A percentile compares a stretch with the other conserved stretches of the same genome.
Conservation (phyloP, 2,888 invertebrate species). For the Harpalus rubripes region DNA sequence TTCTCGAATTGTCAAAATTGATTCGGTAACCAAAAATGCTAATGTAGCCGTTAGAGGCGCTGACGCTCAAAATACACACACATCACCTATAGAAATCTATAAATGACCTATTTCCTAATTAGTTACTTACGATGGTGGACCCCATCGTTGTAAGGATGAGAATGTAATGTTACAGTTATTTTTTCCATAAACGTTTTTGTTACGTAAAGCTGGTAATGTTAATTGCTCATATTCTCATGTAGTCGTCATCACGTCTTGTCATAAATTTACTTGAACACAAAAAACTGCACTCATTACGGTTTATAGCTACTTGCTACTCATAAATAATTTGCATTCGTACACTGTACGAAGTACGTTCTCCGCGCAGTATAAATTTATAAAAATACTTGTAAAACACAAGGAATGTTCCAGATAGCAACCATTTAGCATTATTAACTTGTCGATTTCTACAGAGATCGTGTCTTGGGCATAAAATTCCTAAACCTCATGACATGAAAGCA, state of each 20-base stretch:
- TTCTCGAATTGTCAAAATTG: too few species aligned
- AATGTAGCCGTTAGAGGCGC: too few species aligned
- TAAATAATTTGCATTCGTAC: constrained; percentile 22
- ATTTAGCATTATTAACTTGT: neutral
- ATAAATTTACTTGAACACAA: constrained; percentile 4
- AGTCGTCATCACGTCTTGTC: constrained; percentile 12
- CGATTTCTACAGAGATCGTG: constrained; percentile 33
- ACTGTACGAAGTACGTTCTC: neutral
- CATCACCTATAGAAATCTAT: too few species aligned
- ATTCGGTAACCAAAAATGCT: too few species aligned
- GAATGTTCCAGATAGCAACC: neutral
- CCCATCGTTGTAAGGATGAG: too few species aligned
- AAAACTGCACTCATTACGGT: constrained; percentile 15
- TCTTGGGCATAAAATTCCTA: constrained; percentile 22
- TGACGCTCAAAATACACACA: too few species aligned
- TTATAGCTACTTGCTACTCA: constrained; percentile 13
- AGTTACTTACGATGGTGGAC: too few species aligned
- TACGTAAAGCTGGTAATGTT: neutral
- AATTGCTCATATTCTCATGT: constrained; percentile 18
- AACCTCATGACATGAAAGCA: neutral
- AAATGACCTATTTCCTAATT: too few species aligned
- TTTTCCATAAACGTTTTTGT: too few species aligned
- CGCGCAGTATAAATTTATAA: neutral
- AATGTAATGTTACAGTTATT: too few species aligned
- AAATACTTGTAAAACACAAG: constrained; percentile 5